Conservation (phyloP, 2,888 invertebrate genomes). For the Aethes cnicana region DNA sequence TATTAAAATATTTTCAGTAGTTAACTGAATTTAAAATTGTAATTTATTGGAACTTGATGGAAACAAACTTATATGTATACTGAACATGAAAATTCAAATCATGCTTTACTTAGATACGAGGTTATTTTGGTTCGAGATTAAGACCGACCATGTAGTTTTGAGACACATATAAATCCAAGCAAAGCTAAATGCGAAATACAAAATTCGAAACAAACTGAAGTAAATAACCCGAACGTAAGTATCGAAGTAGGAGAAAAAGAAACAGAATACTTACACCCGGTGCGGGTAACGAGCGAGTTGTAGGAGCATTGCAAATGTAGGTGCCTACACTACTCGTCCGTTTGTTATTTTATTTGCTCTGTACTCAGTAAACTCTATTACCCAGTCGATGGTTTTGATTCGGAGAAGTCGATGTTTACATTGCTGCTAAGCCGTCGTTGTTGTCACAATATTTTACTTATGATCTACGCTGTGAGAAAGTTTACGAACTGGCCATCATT, state of each 20-base stretch:
- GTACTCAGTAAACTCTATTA: slow-evolving; percentile 75
- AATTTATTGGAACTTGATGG: too few relatives aligned
- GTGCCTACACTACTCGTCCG: slow-evolving; percentile 46
- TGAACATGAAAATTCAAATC: too few relatives aligned
- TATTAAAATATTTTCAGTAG: too few relatives aligned
- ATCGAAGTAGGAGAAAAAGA: slow-evolving; percentile 58
- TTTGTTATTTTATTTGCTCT: slow-evolving; percentile 77
- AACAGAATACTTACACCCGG: slow-evolving; percentile 54
- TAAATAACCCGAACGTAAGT: slow-evolving; percentile 54
- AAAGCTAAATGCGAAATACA: too few relatives aligned
- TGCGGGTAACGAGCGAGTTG: slow-evolving; percentile 49
- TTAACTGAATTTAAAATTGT: too few relatives aligned
- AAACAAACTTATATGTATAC: too few relatives aligned
- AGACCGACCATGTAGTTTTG: too few relatives aligned
- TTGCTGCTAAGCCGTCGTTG: slow-evolving; percentile 70
- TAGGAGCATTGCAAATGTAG: slow-evolving; percentile 56
- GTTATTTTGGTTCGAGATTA: too few relatives aligned
- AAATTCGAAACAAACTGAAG: slow-evolving; percentile 51
- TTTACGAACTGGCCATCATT: slow-evolving; percentile 51
- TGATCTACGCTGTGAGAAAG: slow-evolving; percentile 56
- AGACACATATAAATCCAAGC: too few relatives aligned
- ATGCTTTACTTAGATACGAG: too few relatives aligned
- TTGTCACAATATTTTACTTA: slow-evolving; percentile 71
- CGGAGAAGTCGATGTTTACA: slow-evolving; percentile 72
- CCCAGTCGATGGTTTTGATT: slow-evolving; percentile 75